Conservation (phyloP, 2,888 invertebrate species). For the Nomada fabriciana region DNA sequence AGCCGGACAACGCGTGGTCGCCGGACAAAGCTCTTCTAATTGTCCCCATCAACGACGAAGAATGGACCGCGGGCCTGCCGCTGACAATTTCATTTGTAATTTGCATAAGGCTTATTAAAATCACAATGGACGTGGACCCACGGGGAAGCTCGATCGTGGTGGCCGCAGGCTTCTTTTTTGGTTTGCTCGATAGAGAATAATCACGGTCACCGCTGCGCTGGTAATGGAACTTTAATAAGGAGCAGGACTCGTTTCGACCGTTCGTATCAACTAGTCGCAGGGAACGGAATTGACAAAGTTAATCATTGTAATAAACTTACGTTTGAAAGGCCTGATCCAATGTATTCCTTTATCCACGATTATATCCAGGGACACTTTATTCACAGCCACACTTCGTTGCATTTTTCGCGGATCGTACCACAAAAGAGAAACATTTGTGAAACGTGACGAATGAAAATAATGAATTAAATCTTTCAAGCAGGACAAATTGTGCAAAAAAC, state of each 20-base stretch:
- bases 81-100: slow-evolving; percentile 82
- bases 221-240: slow-evolving; percentile 57
- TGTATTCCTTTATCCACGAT: slow-evolving; percentile 35
- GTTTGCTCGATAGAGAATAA: slow-evolving; percentile 53
- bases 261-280: neutral
- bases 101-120: slow-evolving; percentile 80
- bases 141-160: slow-evolving; percentile 62
- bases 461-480: neutral
- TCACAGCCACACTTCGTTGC: slow-evolving; percentile 37
- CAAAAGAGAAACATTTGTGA: neutral
- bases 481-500: neutral
- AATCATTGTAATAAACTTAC: slow-evolving; percentile 37
- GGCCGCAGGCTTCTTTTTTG: slow-evolving; percentile 57
- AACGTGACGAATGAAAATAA: neutral
- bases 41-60: slow-evolving; percentile 80
- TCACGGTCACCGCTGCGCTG: slow-evolving; percentile 48
- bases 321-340: neutral
- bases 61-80: slow-evolving; percentile 77
- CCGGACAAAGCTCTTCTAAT: slow-evolving; percentile 81
- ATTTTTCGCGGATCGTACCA: neutral
- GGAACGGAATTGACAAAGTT: neutral
- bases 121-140: slow-evolving; percentile 72
- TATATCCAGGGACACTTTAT: slow-evolving; percentile 39
- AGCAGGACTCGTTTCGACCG: slow-evolving; percentile 14
- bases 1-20: slow-evolving; percentile 78